Conservation (phyloP, 2,113 vertebrate species). For the Leuciscus idus region DNA sequence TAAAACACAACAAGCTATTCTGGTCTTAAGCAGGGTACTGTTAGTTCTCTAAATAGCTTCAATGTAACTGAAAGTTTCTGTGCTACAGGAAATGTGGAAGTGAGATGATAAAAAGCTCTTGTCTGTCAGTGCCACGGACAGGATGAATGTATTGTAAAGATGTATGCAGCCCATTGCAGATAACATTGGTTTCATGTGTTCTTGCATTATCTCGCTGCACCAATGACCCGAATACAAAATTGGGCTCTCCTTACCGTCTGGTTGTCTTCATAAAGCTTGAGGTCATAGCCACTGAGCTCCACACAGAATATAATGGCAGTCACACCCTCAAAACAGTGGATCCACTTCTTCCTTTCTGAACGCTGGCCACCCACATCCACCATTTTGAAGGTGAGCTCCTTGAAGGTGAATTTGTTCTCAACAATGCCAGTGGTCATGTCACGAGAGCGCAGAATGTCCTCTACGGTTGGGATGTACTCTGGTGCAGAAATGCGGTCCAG, state of each 20-base stretch:
- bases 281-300: conserved; percentile 98
- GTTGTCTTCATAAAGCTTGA: conserved; percentile 99
- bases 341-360: conserved; percentile 99
- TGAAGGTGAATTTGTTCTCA: conserved; percentile 99
- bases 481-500: conserved; percentile 92
- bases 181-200: conserved; percentile 16
- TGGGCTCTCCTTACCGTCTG: conserved; percentile 85
- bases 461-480: conserved; percentile 96
- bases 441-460: conserved; percentile 96
- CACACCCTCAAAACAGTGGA: conserved; percentile 99
- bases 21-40: neutral
- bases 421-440: conserved; percentile 99
- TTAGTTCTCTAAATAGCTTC: neutral
- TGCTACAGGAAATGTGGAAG: conserved; percentile 44
- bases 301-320: conserved; percentile 99
- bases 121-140: conserved; percentile 1
- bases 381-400: conserved; percentile 99
- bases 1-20: neutral
- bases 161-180: conserved; percentile 2
- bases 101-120: conserved; percentile 37
- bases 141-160: conserved; percentile 31
- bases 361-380: conserved; percentile 98
- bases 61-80: conserved; percentile 16
- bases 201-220: conserved; percentile 26
- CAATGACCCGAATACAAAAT: conserved; percentile 6